Conservation (phyloP, 1,140 invertebrate genomes). For the Eueides isabella region DNA sequence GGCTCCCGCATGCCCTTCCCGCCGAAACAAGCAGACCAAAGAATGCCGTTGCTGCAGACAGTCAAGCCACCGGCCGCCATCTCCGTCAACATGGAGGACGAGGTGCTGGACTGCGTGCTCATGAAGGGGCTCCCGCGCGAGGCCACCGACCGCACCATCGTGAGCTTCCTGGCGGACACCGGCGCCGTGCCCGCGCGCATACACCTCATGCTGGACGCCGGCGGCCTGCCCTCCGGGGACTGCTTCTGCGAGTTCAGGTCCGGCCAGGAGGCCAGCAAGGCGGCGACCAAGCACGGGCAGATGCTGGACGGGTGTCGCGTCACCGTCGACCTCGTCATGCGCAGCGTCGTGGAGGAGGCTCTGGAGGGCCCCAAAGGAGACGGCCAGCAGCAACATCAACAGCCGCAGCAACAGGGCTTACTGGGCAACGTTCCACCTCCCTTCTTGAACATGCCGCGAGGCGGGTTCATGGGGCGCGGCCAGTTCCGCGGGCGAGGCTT, state of each 20-base stretch:
- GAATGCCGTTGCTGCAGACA: slow-evolving; percentile 26
- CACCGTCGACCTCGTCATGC: slow-evolving; percentile 85
- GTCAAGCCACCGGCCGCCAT: slow-evolving; percentile 37
- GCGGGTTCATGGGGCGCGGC: slow-evolving; percentile 53
- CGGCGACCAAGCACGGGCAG: slow-evolving; percentile 87
- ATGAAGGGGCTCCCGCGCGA: slow-evolving; percentile 89
- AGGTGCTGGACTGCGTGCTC: slow-evolving; percentile 85
- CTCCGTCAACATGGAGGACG: slow-evolving; percentile 56
- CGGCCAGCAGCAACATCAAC: slow-evolving; percentile 29
- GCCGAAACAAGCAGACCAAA: slow-evolving; percentile 37
- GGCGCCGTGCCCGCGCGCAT: slow-evolving; percentile 89
- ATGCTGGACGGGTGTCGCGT: slow-evolving; percentile 86
- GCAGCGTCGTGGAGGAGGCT: slow-evolving; percentile 77
- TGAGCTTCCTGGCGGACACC: slow-evolving; percentile 90
- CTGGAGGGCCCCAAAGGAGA: slow-evolving; percentile 62
- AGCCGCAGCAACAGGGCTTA: slow-evolving; percentile 36
- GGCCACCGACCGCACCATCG: slow-evolving; percentile 89
- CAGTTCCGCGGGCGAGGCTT: slow-evolving; percentile 61
- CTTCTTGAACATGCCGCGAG: slow-evolving; percentile 54
- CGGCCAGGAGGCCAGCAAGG: slow-evolving; percentile 86
- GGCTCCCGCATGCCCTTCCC: slow-evolving; percentile 50
- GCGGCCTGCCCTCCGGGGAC: slow-evolving; percentile 88
- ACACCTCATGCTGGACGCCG: slow-evolving; percentile 88
- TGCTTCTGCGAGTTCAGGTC: slow-evolving; percentile 93
- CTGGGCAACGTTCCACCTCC: slow-evolving; percentile 46